Percentiles rank a stretch among this genome's conserved stretches.
These are phyloP conservation scores for Indri indri DNA, from an alignment of 2,113 vertebrate genomes.

Conservation along the genomic window DNA sequence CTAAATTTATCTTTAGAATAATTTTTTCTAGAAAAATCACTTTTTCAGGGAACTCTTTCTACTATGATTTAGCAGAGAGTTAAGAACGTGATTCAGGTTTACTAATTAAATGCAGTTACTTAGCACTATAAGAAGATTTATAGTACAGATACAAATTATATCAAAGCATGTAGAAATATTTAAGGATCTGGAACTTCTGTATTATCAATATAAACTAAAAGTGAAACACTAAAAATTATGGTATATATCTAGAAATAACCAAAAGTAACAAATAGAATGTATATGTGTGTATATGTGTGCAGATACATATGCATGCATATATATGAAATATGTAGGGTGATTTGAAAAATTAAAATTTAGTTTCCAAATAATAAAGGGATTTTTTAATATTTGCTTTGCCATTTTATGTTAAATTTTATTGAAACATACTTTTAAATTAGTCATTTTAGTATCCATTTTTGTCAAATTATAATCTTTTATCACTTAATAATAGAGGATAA, in stretches of 20 bases:
- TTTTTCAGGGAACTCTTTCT: neutral
- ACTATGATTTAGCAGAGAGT: neutral
- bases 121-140: neutral
- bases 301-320: neutral
- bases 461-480: constrained; percentile 86
- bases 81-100: neutral
- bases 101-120: neutral
- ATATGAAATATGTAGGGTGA: neutral
- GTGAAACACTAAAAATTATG: neutral
- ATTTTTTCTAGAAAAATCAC: constrained; percentile 18
- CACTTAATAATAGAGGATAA: constrained; percentile 84
- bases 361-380: constrained; percentile 78
- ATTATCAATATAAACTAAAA: neutral
- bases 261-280: neutral
- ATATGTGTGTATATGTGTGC: neutral
- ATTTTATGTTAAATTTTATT: constrained; percentile 83
- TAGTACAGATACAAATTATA: neutral
- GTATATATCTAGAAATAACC: neutral
- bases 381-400: constrained; percentile 78
- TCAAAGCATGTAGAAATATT: neutral
- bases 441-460: constrained; percentile 84
- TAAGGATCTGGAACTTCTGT: neutral
- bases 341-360: constrained; percentile 59
- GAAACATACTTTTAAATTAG: constrained; percentile 77
- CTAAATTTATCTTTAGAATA: constrained; percentile 24